phyloP scores from a whole-genome alignment of 30 jellyfish, hydroid and myxozoan genomes.

The Aurelia sp. region DNA sequence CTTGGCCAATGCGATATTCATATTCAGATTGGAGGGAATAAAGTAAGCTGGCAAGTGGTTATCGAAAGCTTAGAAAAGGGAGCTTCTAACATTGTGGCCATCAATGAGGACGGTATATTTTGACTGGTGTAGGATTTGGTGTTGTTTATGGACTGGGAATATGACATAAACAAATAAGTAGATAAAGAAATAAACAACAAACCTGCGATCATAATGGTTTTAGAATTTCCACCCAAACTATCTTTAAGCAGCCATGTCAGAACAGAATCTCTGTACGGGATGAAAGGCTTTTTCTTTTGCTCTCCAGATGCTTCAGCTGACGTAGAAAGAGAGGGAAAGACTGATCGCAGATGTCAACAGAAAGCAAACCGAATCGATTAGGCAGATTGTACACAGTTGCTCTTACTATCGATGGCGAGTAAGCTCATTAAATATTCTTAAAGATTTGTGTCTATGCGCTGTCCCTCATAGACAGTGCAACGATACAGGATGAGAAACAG shows the following conservation, averaged over 20 bases:
- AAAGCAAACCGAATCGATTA: neutral
- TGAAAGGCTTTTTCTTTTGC: constrained; percentile 78
- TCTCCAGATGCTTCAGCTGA: constrained; percentile 90
- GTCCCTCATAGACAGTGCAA: no score
- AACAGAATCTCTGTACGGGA: constrained; percentile 99
- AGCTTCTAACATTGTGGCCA: no score
- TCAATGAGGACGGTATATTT: no score
- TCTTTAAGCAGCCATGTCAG: constrained; percentile 98
- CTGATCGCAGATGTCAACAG: constrained; percentile 3
- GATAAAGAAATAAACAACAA: neutral
- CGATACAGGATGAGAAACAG: no score
- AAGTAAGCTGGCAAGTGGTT: no score
- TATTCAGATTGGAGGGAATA: no score
- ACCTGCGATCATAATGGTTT: constrained; percentile 98
- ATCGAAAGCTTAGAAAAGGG: no score
- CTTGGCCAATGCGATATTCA: no score
- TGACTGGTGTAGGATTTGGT: no score
- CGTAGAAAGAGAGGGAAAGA: neutral
- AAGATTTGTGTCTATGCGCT: neutral
- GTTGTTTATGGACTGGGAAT: no score
- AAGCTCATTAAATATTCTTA: neutral
- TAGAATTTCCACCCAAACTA: constrained; percentile 96
- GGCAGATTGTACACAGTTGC: constrained; percentile 15
- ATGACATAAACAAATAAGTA: no score
- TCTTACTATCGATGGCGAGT: neutral